Evolutionary conservation across 2,888 invertebrate genomes (phyloP).

Genomic region (Archaeoteleia sp.): DNA sequence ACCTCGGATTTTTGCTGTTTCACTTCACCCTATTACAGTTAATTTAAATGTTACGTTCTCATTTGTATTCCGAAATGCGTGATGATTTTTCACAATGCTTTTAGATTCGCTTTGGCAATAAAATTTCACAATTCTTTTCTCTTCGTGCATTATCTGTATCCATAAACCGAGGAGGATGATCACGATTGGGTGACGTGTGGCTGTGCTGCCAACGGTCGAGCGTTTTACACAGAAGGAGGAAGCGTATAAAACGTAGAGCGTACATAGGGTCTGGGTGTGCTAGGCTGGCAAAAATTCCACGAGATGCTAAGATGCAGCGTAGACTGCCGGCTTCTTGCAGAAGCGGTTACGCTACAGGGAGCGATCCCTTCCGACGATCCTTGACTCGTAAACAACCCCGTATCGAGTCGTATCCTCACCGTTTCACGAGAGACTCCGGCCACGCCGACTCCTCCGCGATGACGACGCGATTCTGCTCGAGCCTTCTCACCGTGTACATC

Average conservation of each 20-base stretch:
- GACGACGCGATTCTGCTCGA: constrained; percentile 54
- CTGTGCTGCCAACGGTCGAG: constrained; percentile 55
- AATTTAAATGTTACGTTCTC: too few species aligned
- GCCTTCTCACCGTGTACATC: constrained; percentile 8
- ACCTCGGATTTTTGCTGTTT: too few species aligned
- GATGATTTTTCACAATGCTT: too few species aligned
- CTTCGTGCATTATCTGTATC: too few species aligned
- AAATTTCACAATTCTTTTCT: too few species aligned
- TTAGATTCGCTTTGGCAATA: too few species aligned
- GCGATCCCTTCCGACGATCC: constrained; percentile 54
- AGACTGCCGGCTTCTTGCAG: constrained; percentile 52
- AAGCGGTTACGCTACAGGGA: constrained; percentile 43
- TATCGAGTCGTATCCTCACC: constrained; percentile 47
- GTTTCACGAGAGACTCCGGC: constrained; percentile 49
- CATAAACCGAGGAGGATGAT: too few species aligned
- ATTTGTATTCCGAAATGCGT: too few species aligned
- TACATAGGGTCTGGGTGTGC: constrained; percentile 50
- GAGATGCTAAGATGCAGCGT: constrained; percentile 16
- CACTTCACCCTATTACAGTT: too few species aligned
- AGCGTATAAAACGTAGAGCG: constrained; percentile 63
- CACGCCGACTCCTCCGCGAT: constrained; percentile 54
- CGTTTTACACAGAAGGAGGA: constrained; percentile 57
- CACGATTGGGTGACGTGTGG: constrained; percentile 70
- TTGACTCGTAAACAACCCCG: constrained; percentile 56
- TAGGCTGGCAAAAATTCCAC: constrained; percentile 35